A percentile compares a stretch with the other conserved stretches of the same genome.
phyloP scores from a whole-genome alignment of 2,797 vertebrate species.

The Luscinia luscinia region DNA sequence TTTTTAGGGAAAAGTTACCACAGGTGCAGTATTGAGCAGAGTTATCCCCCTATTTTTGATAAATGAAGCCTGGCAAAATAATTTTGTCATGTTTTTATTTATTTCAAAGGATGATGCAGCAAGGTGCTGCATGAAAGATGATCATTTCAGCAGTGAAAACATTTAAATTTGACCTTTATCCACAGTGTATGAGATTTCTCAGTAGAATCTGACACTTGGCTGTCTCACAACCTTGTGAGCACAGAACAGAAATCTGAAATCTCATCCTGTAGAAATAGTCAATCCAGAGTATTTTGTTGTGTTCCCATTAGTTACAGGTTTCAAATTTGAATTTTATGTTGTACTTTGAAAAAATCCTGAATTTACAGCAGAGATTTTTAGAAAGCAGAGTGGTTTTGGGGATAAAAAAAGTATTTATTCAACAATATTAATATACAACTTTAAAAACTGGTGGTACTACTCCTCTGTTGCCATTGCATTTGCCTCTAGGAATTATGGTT shows the following conservation, averaged over 20 bases:
- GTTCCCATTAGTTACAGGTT: neutral
- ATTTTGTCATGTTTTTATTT: neutral
- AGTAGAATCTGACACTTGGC: neutral
- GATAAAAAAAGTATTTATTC: neutral
- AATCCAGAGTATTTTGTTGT: neutral
- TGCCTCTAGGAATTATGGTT: neutral
- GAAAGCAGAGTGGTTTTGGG: neutral
- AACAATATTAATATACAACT: neutral
- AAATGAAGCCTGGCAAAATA: neutral
- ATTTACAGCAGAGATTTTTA: neutral
- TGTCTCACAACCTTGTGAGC: neutral
- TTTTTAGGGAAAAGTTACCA: neutral
- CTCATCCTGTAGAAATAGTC: neutral
- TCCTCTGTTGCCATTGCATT: neutral
- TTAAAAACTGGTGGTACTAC: neutral
- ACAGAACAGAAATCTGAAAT: neutral
- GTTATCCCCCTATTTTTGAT: neutral
- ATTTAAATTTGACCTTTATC: neutral
- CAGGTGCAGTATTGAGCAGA: fast-evolving
- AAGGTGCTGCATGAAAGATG: neutral
- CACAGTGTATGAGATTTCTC: neutral
- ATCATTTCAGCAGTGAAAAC: neutral
- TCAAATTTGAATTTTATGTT: neutral
- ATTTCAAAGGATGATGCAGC: neutral
- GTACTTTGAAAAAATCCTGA: neutral